phyloP scores from a whole-genome alignment of 2,113 vertebrate genomes.

The Chlamydotis undulata region DNA sequence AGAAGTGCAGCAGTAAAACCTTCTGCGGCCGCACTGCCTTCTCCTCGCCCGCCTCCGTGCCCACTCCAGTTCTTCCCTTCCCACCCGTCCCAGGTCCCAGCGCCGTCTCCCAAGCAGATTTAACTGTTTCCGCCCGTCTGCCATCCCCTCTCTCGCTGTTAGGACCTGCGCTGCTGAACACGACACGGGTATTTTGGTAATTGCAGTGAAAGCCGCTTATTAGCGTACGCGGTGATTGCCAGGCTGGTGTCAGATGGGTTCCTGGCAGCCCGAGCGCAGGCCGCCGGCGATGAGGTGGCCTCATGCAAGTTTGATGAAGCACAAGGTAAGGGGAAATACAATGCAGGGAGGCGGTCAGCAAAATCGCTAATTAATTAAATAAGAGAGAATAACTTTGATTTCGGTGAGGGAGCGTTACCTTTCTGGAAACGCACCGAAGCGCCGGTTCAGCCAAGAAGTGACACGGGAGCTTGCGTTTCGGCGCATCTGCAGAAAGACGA shows the following conservation, averaged over 20 bases:
- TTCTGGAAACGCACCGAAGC: background rate
- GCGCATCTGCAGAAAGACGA: background rate
- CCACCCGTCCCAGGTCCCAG: background rate
- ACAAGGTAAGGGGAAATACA: constrained; percentile 43
- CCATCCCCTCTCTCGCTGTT: background rate
- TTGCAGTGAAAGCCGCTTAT: background rate
- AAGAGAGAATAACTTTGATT: too few relatives aligned
- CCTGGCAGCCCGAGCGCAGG: background rate
- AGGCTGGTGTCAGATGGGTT: background rate
- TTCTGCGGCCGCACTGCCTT: rapidly evolving
- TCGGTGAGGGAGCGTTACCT: rapidly evolving
- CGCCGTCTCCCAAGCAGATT: background rate
- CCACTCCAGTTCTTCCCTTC: rapidly evolving
- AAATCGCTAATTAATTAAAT: background rate
- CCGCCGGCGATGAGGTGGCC: background rate
- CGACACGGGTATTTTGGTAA: background rate
- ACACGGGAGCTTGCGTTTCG: rapidly evolving
- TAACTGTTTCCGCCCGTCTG: background rate
- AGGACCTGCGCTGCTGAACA: background rate
- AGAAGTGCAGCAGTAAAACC: background rate
- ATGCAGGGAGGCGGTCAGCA: constrained; percentile 31
- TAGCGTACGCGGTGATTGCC: background rate
- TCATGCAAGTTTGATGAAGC: constrained; percentile 62
- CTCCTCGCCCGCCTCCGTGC: background rate
- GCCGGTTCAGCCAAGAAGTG: rapidly evolving